Evolutionary conservation across 2,888 invertebrate genomes (phyloP).

Genomic region (Campoletis raptor): DNA sequence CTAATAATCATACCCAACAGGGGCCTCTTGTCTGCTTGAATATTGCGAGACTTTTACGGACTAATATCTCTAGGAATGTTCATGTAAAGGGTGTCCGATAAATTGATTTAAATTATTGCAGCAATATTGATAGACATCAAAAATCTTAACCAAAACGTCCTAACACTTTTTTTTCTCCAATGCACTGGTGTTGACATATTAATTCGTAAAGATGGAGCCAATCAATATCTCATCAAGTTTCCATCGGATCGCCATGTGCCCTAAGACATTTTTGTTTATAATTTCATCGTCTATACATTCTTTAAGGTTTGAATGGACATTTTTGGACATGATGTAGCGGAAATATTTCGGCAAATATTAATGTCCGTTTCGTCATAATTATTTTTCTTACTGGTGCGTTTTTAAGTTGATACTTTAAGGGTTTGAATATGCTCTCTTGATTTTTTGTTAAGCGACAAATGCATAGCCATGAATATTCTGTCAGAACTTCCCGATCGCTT

Average conservation of each 20-base stretch:
- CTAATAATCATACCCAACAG: conserved; percentile 37
- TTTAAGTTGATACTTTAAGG: background rate
- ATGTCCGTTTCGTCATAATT: background rate
- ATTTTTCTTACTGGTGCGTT: background rate
- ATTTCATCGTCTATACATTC: background rate
- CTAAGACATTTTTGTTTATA: background rate
- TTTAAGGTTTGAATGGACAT: background rate
- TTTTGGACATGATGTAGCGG: background rate
- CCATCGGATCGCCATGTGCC: background rate
- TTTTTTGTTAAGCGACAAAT: background rate
- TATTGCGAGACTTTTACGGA: conserved; percentile 7
- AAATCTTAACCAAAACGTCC: background rate
- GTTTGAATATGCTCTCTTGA: background rate
- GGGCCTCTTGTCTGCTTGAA: conserved; percentile 10
- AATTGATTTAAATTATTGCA: background rate
- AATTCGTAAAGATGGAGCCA: background rate
- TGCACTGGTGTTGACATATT: background rate
- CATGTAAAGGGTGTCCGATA: background rate
- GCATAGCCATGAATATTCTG: background rate
- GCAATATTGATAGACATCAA: background rate
- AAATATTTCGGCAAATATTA: background rate
- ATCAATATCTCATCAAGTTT: background rate
- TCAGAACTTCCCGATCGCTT: background rate
- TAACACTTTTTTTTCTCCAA: background rate
- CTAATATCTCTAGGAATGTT: background rate